Percentiles rank a stretch among this genome's conserved stretches.
Conservation (phyloP, 2,888 invertebrate species). For the Eristalis tenax region DNA sequence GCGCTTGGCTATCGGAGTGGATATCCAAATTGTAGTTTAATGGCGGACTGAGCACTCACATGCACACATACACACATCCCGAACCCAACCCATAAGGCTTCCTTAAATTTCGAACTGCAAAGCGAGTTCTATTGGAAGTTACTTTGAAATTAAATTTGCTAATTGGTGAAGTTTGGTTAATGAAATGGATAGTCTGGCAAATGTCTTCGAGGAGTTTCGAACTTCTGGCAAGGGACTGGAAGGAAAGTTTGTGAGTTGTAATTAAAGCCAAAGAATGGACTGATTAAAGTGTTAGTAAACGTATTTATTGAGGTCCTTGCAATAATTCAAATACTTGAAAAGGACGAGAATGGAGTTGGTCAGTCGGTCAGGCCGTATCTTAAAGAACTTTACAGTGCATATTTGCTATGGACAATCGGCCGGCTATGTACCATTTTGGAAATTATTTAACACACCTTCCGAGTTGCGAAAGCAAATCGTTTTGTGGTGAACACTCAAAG, state of each 20-base stretch:
- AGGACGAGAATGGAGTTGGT: neutral
- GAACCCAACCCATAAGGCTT: conserved; percentile 9
- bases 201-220: conserved; percentile 18
- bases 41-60: neutral
- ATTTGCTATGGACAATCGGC: neutral
- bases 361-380: neutral
- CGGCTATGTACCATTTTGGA: neutral
- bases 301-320: conserved; percentile 46
- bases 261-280: conserved; percentile 33
- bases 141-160: conserved; percentile 54
- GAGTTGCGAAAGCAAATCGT: neutral
- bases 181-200: conserved; percentile 22
- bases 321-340: conserved; percentile 24
- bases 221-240: conserved; percentile 13
- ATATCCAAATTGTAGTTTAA: conserved; percentile 25
- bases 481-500: neutral
- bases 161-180: conserved; percentile 65
- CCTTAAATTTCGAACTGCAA: conserved; percentile 20
- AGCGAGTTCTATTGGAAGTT: conserved; percentile 1
- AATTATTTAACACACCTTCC: neutral
- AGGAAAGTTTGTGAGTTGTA: conserved; percentile 27
- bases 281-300: neutral
- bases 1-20: neutral
- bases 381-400: neutral
- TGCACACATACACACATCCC: neutral